Conservation (phyloP, 2,113 vertebrate species). For the Misgurnus mizolepis region DNA sequence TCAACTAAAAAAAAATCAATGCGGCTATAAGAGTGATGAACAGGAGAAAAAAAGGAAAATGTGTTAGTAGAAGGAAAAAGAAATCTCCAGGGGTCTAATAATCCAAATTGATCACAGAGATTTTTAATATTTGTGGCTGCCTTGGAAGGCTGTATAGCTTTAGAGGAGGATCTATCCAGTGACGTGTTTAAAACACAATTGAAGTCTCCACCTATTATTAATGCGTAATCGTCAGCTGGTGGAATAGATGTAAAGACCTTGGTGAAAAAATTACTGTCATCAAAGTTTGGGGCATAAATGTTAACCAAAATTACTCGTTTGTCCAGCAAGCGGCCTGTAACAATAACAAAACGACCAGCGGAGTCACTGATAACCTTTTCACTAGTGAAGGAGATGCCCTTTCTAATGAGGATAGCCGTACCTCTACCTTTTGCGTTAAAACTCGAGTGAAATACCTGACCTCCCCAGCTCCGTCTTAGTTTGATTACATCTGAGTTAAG, state of each 20-base stretch:
- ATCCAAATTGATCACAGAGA: neutral
- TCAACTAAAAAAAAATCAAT: slow-evolving; percentile 14
- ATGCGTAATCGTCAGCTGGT: neutral
- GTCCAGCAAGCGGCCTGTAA: neutral
- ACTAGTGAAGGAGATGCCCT: neutral
- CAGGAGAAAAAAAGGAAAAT: slow-evolving; percentile 6
- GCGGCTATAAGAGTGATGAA: neutral
- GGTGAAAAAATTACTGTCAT: neutral
- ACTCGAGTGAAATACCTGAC: neutral
- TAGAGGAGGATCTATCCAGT: neutral
- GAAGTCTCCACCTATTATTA: neutral
- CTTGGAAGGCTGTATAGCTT: neutral
- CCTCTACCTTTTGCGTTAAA: slow-evolving; percentile 10
- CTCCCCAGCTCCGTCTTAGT: neutral
- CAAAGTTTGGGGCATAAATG: slow-evolving; percentile 25
- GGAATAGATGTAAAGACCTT: slow-evolving; percentile 2
- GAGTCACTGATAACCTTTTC: neutral
- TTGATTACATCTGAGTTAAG: neutral
- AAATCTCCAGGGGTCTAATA: slow-evolving; percentile 13
- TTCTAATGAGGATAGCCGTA: neutral
- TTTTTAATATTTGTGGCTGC: slow-evolving; percentile 2
- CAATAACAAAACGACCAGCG: neutral
- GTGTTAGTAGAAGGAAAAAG: neutral
- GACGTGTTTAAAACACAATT: neutral
- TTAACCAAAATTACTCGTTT: neutral